Conservation (phyloP, 2,888 invertebrate genomes). For the Himalopsyche japonica region DNA sequence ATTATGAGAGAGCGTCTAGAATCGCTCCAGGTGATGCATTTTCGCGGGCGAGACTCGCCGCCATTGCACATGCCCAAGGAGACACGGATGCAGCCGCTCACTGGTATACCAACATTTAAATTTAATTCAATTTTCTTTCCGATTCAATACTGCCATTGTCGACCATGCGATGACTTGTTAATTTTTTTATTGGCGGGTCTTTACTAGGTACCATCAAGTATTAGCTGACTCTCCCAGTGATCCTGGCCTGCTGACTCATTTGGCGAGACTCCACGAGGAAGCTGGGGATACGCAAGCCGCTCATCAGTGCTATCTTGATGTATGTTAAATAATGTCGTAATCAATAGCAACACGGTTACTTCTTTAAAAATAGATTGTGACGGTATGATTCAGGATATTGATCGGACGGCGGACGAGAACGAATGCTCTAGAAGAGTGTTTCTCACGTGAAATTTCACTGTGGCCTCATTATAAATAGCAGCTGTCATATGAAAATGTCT, state of each 20-base stretch:
- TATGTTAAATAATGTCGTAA: slow-evolving; percentile 43
- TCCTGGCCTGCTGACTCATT: slow-evolving; percentile 82
- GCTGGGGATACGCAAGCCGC: slow-evolving; percentile 78
- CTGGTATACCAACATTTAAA: slow-evolving; percentile 45
- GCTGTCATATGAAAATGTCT: no score
- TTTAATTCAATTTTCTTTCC: background rate
- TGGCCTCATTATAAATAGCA: no score
- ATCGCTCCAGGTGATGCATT: slow-evolving; percentile 47
- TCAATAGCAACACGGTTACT: no score
- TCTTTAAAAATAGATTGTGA: background rate
- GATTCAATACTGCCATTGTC: background rate
- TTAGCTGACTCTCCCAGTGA: slow-evolving; percentile 86
- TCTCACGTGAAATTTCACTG: no score
- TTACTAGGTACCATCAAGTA: slow-evolving; percentile 37
- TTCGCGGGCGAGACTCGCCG: slow-evolving; percentile 53
- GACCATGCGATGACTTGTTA: background rate
- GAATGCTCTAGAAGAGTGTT: no score
- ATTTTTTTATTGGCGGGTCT: background rate
- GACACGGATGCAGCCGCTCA: slow-evolving; percentile 51
- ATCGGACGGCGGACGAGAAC: no score
- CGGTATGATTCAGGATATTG: no score
- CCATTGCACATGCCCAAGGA: slow-evolving; percentile 42
- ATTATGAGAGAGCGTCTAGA: slow-evolving; percentile 47
- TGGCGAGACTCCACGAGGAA: slow-evolving; percentile 87
- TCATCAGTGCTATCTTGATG: slow-evolving; percentile 58